These are phyloP conservation scores for Drosophila willistoni DNA, from an alignment of 1,140 invertebrate species.

Conservation along the genomic window DNA sequence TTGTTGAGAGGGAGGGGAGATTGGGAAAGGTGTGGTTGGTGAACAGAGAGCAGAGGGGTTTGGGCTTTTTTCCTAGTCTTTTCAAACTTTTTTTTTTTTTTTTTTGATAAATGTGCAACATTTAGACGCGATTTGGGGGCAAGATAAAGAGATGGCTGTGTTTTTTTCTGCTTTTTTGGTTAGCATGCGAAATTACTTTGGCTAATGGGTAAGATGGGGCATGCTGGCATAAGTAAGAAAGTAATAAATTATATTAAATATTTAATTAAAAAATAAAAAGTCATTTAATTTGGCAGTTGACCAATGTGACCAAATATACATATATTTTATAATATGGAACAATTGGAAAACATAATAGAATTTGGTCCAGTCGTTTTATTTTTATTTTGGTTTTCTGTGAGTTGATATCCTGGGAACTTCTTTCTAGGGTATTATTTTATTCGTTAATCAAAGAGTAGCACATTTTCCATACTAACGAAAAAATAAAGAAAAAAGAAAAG, in stretches of 20 bases:
- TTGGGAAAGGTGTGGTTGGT: neutral
- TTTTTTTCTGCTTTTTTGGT: conserved; percentile 19
- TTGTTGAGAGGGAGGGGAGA: neutral
- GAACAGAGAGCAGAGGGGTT: conserved; percentile 21
- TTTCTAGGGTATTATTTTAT: conserved; percentile 20
- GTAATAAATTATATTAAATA: no score
- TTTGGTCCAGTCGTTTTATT: no score
- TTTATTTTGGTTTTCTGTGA: neutral
- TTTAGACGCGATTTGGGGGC: conserved; percentile 80
- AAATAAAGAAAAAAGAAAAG: conserved; percentile 26
- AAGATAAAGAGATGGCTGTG: conserved; percentile 55
- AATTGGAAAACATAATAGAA: no score
- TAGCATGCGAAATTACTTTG: conserved; percentile 45
- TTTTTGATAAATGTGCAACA: conserved; percentile 80
- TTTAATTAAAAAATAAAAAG: no score
- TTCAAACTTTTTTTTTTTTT: neutral
- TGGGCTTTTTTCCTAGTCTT: conserved; percentile 37
- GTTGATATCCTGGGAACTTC: neutral
- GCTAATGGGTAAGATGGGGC: conserved; percentile 31
- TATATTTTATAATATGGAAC: no score
- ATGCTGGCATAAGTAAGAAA: neutral
- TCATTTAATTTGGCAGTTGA: no score
- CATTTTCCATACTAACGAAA: conserved; percentile 38
- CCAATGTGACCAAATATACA: no score
- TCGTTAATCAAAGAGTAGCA: neutral